Conservation (phyloP, 2,797 vertebrate genomes). For the Gymnocypris eckloni region DNA sequence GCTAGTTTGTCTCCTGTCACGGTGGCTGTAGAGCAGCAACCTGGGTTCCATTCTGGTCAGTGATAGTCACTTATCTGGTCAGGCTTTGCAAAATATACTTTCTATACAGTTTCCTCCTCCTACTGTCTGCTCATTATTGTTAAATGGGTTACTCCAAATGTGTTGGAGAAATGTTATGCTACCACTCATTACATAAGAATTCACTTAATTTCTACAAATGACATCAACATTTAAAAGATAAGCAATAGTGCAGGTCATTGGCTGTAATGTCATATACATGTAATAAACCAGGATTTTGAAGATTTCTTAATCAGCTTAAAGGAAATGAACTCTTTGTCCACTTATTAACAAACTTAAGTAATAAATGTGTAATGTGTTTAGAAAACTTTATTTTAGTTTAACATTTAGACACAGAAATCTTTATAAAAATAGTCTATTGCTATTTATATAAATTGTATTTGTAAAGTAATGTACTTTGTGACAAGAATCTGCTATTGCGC, state of each 20-base stretch:
- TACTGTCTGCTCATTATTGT: slow-evolving; percentile 8
- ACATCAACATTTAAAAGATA: neutral
- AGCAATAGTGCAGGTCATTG: neutral
- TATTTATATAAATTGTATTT: neutral
- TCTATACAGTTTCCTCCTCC: slow-evolving; percentile 10
- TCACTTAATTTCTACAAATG: neutral
- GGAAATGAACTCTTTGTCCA: neutral
- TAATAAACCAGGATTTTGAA: neutral
- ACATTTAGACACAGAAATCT: neutral
- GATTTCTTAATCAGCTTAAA: neutral
- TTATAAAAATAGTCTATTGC: neutral
- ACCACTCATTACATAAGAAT: neutral
- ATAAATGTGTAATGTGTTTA: neutral
- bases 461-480: neutral
- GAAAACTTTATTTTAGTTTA: neutral
- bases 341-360: neutral
- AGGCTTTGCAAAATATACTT: slow-evolving; percentile 10
- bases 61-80: slow-evolving; percentile 40
- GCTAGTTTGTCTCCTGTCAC: slow-evolving; percentile 81
- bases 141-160: neutral
- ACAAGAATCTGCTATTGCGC: neutral
- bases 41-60: slow-evolving; percentile 43
- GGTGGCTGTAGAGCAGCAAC: slow-evolving; percentile 72
- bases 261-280: neutral
- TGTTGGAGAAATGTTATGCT: no score